These are phyloP conservation scores for Lordiphosa mommai DNA, from an alignment of 1,140 invertebrate species.

Conservation along the genomic window DNA sequence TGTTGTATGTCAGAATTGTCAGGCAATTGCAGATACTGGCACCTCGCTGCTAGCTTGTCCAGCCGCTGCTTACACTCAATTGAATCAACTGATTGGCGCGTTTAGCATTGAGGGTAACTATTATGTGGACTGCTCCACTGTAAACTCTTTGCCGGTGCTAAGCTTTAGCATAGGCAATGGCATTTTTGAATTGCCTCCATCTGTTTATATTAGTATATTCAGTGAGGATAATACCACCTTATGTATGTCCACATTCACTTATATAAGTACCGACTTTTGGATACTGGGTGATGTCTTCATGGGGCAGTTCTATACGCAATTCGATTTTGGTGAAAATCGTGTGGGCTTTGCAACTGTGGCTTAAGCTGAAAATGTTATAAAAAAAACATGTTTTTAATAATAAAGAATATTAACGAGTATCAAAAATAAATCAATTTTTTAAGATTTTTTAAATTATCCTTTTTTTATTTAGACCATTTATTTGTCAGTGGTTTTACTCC, in stretches of 20 bases:
- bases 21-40: slow-evolving; percentile 89
- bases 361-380: slow-evolving; percentile 13
- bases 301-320: slow-evolving; percentile 86
- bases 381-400: not conserved
- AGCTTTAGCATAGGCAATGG: slow-evolving; percentile 50
- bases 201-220: slow-evolving; percentile 80
- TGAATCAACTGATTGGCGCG: slow-evolving; percentile 49
- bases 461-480: too few species aligned
- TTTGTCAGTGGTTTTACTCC: too few species aligned
- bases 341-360: slow-evolving; percentile 82
- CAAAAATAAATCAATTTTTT: not conserved
- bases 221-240: slow-evolving; percentile 82
- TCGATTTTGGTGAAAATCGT: slow-evolving; percentile 85
- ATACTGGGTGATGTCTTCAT: slow-evolving; percentile 84
- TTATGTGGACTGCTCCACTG: slow-evolving; percentile 43
- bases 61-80: slow-evolving; percentile 10
- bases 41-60: slow-evolving; percentile 88
- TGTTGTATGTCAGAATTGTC: slow-evolving; percentile 80
- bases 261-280: slow-evolving; percentile 81
- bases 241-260: slow-evolving; percentile 95
- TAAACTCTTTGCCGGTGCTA: slow-evolving; percentile 37
- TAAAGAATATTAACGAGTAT: not conserved
- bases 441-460: too few species aligned
- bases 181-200: slow-evolving; percentile 41
- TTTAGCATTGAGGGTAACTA: slow-evolving; percentile 28